Base-by-base conservation (phyloP, 1,140 invertebrate species). In the Phymorhynchus buccinoides region DNA sequence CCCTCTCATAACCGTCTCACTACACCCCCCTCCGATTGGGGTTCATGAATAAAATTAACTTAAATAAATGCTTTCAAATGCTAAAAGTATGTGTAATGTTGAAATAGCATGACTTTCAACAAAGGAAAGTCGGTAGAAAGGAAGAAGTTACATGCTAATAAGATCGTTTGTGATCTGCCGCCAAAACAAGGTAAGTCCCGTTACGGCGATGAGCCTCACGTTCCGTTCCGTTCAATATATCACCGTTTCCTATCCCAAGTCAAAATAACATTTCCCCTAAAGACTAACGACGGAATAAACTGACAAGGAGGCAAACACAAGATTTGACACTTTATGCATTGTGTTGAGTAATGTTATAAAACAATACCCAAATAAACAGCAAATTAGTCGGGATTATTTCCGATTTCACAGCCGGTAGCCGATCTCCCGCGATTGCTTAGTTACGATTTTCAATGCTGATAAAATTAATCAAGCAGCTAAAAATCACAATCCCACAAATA, bases 81-180 rank as follows among this genome's bases (percentile, higher is more conserved):
- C n/a, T n/a, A n/a, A n/a, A n/a, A n/a, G n/a, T n/a, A n/a, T n/a
- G n/a, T n/a, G n/a, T n/a, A n/a, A n/a, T n/a, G n/a, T n/a, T n/a
- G n/a, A n/a, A n/a, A n/a, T n/a, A n/a, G n/a, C n/a, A n/a, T n/a
- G n/a, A n/a, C n/a, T n/a, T n/a, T n/a, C n/a, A n/a, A n/a, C n/a
- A n/a, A n/a, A n/a, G n/a, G n/a, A n/a, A n/a, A n/a, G n/a, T n/a
- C n/a, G n/a, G n/a, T n/a, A n/a, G n/a, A n/a, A n/a, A n/a, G n/a
- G n/a, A n/a, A n/a, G n/a, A n/a, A n/a, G n/a, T n/a, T n/a, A n/a
- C 71, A 39, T 30, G 27, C 22, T 41, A 52, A 32, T 79, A 35
- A 39, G 22, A 73, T 71, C 81, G 39, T 41, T 66, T 44, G 81
- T 71, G 81, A 83, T 71, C 62, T 83, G 44, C 81, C 81, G 81